Evolutionary conservation across 2,797 vertebrate species (phyloP).

Genomic region (Mionectes olivaceus): DNA sequence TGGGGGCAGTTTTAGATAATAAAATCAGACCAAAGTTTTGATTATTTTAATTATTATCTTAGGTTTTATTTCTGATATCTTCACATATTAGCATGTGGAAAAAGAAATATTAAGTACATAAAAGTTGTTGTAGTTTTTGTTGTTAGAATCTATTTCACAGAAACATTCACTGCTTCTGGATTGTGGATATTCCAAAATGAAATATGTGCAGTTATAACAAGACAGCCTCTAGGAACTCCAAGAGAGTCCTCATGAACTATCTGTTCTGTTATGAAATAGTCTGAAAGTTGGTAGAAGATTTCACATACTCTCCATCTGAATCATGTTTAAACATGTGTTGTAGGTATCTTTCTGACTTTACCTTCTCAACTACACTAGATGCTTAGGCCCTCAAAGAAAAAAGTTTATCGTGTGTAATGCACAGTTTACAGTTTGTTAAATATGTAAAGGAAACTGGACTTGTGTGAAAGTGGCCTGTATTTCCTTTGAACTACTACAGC

Average conservation of each 20-base stretch:
- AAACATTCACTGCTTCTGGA: not conserved
- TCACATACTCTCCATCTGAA: not conserved
- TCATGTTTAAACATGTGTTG: fast-evolving
- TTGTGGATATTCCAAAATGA: not conserved
- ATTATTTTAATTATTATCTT: not conserved
- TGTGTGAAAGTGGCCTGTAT: not conserved
- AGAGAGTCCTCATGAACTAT: not conserved
- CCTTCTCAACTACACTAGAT: not conserved
- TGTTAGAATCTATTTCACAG: not conserved
- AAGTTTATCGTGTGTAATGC: fast-evolving
- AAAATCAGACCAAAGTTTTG: not conserved
- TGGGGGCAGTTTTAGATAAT: not conserved
- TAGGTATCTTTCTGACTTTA: not conserved
- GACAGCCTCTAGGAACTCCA: not conserved
- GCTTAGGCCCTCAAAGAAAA: not conserved
- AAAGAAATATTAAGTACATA: not conserved
- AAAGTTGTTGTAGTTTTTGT: not conserved
- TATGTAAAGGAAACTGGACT: not conserved
- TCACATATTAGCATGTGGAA: not conserved
- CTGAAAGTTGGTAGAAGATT: not conserved
- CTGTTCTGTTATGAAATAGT: not conserved
- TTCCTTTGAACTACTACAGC: not conserved
- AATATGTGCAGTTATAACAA: not conserved
- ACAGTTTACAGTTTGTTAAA: not conserved
- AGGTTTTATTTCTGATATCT: not conserved